phyloP scores from a whole-genome alignment of 2,888 invertebrate genomes.

The Mesoligia furuncula region DNA sequence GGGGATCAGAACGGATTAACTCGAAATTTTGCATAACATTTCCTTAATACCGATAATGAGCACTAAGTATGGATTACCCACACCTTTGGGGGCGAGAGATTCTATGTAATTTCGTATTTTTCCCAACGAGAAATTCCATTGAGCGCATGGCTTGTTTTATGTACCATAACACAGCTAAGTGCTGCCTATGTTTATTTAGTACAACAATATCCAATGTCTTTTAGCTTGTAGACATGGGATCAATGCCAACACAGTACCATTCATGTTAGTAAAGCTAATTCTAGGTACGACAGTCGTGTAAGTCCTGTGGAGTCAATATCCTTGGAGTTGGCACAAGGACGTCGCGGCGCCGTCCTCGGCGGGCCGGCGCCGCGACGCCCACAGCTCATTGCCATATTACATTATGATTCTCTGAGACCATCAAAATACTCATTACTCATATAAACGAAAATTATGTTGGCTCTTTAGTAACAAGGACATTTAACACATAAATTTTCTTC shows the following conservation, averaged over 20 bases:
- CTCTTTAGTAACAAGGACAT: conserved; percentile 10
- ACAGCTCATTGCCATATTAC: conserved; percentile 50
- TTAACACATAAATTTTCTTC: conserved; percentile 18
- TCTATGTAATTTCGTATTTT: too few species aligned
- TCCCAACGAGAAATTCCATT: too few species aligned
- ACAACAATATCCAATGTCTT: conserved; percentile 20
- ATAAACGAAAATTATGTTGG: conserved; percentile 37
- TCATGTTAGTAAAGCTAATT: conserved; percentile 60
- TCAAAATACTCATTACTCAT: conserved; percentile 44
- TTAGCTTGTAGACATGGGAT: conserved; percentile 47
- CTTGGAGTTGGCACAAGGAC: conserved; percentile 53
- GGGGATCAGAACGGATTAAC: too few species aligned
- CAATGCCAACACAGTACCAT: conserved; percentile 59
- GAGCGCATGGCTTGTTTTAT: too few species aligned
- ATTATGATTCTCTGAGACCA: conserved; percentile 50
- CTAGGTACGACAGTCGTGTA: conserved; percentile 51
- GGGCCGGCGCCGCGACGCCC: conserved; percentile 42
- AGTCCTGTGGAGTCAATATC: conserved; percentile 62
- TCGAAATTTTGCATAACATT: not conserved
- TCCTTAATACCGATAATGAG: too few species aligned
- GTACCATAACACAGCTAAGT: not conserved
- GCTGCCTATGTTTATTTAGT: conserved; percentile 1
- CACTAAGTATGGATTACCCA: too few species aligned
- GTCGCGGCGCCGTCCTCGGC: conserved; percentile 54
- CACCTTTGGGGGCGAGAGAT: too few species aligned